A percentile compares a stretch with the other conserved stretches of the same genome.
These are phyloP conservation scores for Gasteruption jaculator DNA, from an alignment of 2,888 invertebrate genomes.

Conservation along the genomic window DNA sequence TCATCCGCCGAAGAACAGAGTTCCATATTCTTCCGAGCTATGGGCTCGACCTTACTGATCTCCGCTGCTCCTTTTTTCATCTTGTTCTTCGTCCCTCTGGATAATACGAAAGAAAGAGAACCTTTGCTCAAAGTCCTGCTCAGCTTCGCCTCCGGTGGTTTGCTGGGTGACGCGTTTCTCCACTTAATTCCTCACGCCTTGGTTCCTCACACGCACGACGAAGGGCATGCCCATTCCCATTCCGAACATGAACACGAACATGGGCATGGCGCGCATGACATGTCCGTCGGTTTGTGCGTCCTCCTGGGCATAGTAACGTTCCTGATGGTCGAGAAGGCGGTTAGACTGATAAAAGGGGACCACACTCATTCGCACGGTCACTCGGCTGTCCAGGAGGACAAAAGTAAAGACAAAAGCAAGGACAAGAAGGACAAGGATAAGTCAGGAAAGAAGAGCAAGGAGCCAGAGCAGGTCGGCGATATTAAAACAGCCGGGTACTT, in stretches of 20 bases:
- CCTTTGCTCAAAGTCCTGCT: conserved; percentile 84
- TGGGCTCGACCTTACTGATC: conserved; percentile 88
- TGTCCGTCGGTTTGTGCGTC: conserved; percentile 92
- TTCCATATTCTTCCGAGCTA: conserved; percentile 59
- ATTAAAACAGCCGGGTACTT: conserved; percentile 89
- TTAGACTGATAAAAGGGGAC: conserved; percentile 80
- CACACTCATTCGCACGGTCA: conserved; percentile 61
- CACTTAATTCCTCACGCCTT: conserved; percentile 97
- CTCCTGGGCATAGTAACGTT: conserved; percentile 90
- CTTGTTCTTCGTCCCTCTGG: conserved; percentile 87
- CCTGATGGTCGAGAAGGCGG: conserved; percentile 88
- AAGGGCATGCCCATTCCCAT: conserved; percentile 56
- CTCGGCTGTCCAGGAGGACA: too few relatives aligned
- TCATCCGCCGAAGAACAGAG: conserved; percentile 12
- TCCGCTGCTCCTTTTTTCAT: conserved; percentile 93
- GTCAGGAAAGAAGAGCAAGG: conserved; percentile 31
- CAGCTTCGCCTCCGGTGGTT: conserved; percentile 91
- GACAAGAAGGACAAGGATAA: conserved; percentile 12
- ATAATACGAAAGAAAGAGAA: conserved; percentile 78
- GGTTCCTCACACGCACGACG: conserved; percentile 56
- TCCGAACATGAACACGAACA: conserved; percentile 54
- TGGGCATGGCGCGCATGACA: conserved; percentile 66
- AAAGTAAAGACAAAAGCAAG: conserved; percentile 27
- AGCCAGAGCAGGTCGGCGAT: conserved; percentile 52
- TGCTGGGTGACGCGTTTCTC: conserved; percentile 97